Evolutionary conservation across 2,113 vertebrate genomes (phyloP).

Genomic region (Oreochromis spilurus): DNA sequence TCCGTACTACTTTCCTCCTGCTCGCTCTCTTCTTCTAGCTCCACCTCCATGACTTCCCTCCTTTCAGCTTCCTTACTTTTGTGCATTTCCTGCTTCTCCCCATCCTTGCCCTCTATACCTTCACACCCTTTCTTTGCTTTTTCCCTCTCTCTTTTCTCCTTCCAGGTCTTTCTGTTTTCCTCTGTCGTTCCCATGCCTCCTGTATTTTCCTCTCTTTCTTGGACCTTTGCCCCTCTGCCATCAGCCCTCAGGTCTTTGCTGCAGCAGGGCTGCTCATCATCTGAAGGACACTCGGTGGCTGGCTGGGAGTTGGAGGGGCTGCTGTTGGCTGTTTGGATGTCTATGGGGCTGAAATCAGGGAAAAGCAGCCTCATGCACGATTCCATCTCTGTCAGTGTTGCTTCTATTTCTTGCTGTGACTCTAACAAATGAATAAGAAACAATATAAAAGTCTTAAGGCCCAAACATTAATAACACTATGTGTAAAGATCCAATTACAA

Average conservation of each 20-base stretch:
- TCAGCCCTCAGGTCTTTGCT: slow-evolving; percentile 74
- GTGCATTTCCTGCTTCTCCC: too few relatives aligned
- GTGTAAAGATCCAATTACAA: rapidly evolving
- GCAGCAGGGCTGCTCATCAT: slow-evolving; percentile 82
- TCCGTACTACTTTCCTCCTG: background rate
- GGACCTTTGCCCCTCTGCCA: background rate
- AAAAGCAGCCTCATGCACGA: slow-evolving; percentile 83
- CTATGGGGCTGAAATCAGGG: slow-evolving; percentile 58
- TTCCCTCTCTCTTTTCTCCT: too few relatives aligned
- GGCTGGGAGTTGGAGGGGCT: background rate
- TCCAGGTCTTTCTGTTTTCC: background rate
- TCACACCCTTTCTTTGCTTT: background rate
- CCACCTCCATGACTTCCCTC: background rate
- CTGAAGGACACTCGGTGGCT: background rate
- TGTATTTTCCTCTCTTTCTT: background rate
- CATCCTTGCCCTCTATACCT: background rate
- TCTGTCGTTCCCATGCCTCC: background rate
- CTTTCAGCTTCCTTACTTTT: rapidly evolving
- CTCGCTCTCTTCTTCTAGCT: background rate
- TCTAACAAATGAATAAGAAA: slow-evolving; percentile 64
- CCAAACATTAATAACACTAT: background rate
- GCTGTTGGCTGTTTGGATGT: background rate
- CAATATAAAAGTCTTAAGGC: background rate
- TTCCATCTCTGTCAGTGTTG: slow-evolving; percentile 83
- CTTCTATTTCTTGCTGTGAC: slow-evolving; percentile 72